Evolutionary conservation across 2,797 vertebrate genomes (phyloP), one percentile per base, ranked within the genome.

Genomic region (Pelodytes ibericus): DNA sequence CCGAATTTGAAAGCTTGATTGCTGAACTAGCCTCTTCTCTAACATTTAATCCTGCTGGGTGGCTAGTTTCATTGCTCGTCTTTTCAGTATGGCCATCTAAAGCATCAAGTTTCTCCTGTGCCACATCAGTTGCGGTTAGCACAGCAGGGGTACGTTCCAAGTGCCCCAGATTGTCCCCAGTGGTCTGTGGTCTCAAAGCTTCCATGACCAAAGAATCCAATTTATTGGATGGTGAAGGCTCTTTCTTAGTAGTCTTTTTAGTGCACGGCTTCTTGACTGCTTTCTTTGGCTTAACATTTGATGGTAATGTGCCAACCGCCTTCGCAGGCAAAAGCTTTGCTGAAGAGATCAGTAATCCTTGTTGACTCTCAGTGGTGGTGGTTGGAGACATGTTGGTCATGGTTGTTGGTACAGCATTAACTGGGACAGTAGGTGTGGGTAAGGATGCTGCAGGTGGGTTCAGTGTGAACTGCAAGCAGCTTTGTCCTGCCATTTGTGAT

Each of bases 401-500:
- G 27, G 90, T 73, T 39, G 88, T 53, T 0, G 94, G 81, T 86
- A 86, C 72, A 25, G 84, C 88, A 80, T 49, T 90, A 69, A 84
- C 81, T 3, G 88, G 71, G 16, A 59, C 10, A 27, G 2, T 53
- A 30, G 7, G 47, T 16, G 22, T 10, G 8, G 66, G 11, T 44
- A 76, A 11, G 13, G 74, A 30, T 51, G 86, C 67, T 7, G 83
- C 79, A 26, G 88, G 92, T 86, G 81, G 91, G 71, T 26, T 90
- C 61, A 75, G 36, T 72, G 83, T 75, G 24, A 82, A 90, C 13
- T 93, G 94, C 56, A 90, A 81, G 78, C 85, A 94, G 82, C 89
- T 95, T 83, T 96, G 95, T 57, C 90, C 93, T 59, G 95, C 93
- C 82, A 96, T 95, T 78, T 98, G 95, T 0, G 96, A 96, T 85